Percentiles rank a stretch among this genome's conserved stretches.
Conservation (phyloP, 2,888 invertebrate genomes). For the Branchipolynoe longqiensis region DNA sequence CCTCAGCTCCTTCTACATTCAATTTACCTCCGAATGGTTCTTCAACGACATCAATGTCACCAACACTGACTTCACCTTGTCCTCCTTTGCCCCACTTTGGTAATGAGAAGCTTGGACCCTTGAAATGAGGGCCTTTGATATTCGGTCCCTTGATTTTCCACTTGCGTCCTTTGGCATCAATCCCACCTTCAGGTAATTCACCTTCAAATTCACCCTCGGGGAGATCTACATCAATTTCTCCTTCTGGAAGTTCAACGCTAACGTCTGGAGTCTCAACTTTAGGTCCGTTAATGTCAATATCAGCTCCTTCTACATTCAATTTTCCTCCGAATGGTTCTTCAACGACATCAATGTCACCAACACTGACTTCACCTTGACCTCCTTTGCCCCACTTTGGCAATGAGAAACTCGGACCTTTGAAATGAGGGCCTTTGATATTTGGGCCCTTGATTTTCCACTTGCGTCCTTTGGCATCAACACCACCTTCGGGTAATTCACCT, state of each 20-base stretch:
- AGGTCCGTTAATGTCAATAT: slow-evolving; percentile 15
- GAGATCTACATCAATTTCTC: not conserved
- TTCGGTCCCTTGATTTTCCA: slow-evolving; percentile 17
- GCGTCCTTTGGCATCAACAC: not conserved
- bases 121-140: not conserved
- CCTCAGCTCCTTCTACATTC: not conserved
- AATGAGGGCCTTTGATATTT: not conserved
- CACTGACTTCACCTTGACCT: slow-evolving; percentile 34
- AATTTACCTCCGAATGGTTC: not conserved
- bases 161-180: slow-evolving; percentile 17
- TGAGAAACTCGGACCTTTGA: slow-evolving; percentile 38
- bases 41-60: slow-evolving; percentile 1
- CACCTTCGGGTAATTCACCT: slow-evolving; percentile 33
- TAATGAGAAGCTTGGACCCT: slow-evolving; percentile 12
- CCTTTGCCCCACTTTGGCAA: slow-evolving; percentile 21
- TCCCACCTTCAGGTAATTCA: not conserved
- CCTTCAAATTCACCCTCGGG: slow-evolving; percentile 11
- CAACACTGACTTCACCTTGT: slow-evolving; percentile 14
- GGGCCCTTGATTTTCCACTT: slow-evolving; percentile 11
- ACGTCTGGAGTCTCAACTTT: slow-evolving; percentile 18
- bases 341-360: slow-evolving; percentile 32
- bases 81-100: not conserved
- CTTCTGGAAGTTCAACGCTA: not conserved
- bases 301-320: not conserved
- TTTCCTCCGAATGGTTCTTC: slow-evolving; percentile 3